Percentiles rank a stretch among this genome's conserved stretches.
phyloP scores from a whole-genome alignment of 2,888 invertebrate species.

The Keiferia lycopersicella region DNA sequence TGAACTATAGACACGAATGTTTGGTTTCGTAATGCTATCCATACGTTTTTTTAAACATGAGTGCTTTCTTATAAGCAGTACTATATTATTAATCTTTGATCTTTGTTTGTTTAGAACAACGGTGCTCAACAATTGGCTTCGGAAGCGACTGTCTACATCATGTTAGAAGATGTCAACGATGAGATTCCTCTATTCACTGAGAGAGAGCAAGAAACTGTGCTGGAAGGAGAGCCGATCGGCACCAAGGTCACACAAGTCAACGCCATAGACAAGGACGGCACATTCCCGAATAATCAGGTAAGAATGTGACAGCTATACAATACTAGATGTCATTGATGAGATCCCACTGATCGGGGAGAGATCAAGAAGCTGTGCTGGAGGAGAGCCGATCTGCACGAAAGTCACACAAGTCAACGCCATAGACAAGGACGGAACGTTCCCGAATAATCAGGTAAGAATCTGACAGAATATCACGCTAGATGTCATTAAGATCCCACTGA shows the following conservation, averaged over 20 bases:
- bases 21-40: too few relatives aligned
- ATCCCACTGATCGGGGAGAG: conserved; percentile 88
- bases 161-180: conserved; percentile 95
- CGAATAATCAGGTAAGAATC: conserved; percentile 91
- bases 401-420: conserved; percentile 98
- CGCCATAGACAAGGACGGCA: conserved; percentile 97
- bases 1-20: too few relatives aligned
- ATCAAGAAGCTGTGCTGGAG: conserved; percentile 97
- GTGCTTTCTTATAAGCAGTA: too few relatives aligned
- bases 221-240: conserved; percentile 96
- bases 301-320: conserved; percentile 32
- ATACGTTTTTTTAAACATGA: too few relatives aligned
- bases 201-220: conserved; percentile 96
- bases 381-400: conserved; percentile 96
- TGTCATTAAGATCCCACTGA: too few relatives aligned
- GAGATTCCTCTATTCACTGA: conserved; percentile 98
- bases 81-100: neutral
- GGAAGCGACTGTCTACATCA: conserved; percentile 95
- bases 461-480: neutral
- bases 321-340: conserved; percentile 93
- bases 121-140: conserved; percentile 97
- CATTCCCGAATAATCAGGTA: conserved; percentile 96
- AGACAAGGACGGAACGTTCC: conserved; percentile 97
- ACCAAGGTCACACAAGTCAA: conserved; percentile 98
- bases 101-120: conserved; percentile 86